Evolutionary conservation across 1,140 invertebrate species (phyloP).

Genomic region (Platyura marginata): DNA sequence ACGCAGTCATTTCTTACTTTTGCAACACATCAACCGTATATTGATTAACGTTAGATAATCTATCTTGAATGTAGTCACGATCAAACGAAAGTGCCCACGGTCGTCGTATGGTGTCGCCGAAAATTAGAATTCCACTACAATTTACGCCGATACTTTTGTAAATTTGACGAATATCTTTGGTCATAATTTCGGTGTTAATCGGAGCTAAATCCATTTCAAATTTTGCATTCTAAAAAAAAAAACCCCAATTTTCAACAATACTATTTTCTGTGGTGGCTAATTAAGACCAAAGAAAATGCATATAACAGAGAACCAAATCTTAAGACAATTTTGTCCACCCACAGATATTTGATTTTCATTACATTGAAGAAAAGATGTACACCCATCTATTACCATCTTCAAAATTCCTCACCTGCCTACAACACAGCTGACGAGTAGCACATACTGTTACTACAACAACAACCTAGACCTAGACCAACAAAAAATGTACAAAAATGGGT

Average conservation of each 20-base stretch:
- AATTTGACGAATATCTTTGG: conserved; percentile 1
- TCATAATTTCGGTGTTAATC: not conserved
- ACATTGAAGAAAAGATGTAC: too few species aligned
- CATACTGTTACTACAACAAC: too few species aligned
- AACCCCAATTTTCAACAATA: not conserved
- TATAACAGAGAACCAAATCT: too few species aligned
- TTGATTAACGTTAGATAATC: conserved; percentile 7
- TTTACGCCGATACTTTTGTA: conserved; percentile 14
- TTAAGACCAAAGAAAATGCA: too few species aligned
- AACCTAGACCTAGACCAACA: too few species aligned
- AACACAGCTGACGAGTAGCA: too few species aligned
- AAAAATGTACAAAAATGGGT: too few species aligned
- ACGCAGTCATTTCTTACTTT: conserved; percentile 5
- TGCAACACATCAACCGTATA: conserved; percentile 11
- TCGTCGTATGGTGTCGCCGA: conserved; percentile 14
- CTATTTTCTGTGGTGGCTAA: too few species aligned
- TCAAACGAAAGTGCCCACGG: conserved; percentile 15
- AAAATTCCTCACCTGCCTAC: too few species aligned
- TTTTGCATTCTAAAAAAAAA: not conserved
- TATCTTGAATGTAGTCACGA: conserved; percentile 10
- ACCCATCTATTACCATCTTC: too few species aligned
- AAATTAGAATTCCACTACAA: conserved; percentile 11
- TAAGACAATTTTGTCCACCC: too few species aligned
- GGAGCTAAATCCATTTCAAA: not conserved
- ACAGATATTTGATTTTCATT: too few species aligned